phyloP scores from a whole-genome alignment of 2,113 vertebrate species.

The Lepus americanus region DNA sequence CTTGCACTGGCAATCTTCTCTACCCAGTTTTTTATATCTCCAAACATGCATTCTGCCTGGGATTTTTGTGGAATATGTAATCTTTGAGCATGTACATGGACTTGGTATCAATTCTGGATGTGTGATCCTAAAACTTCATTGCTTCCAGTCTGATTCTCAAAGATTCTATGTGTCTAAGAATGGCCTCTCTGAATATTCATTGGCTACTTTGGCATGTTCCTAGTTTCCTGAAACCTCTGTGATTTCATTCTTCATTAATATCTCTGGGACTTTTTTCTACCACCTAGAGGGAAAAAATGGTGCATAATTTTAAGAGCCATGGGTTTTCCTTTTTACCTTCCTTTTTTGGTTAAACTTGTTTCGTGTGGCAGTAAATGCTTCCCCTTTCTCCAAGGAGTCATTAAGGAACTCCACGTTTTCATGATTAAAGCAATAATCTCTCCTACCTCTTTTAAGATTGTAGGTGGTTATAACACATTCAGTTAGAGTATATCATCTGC shows the following conservation, averaged over 20 bases:
- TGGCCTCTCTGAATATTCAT: slow-evolving; percentile 38
- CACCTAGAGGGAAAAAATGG: neutral
- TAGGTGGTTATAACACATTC: slow-evolving; percentile 8
- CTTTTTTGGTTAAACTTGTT: slow-evolving; percentile 59
- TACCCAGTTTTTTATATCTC: neutral
- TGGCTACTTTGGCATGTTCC: neutral
- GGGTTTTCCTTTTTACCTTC: neutral
- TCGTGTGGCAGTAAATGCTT: neutral
- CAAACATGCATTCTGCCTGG: neutral
- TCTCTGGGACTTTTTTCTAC: neutral
- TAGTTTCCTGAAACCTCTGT: slow-evolving; percentile 31
- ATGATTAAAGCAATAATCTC: slow-evolving; percentile 51
- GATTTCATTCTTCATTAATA: slow-evolving; percentile 50
- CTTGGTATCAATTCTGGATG: neutral
- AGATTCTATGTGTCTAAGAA: neutral
- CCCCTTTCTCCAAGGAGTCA: slow-evolving; percentile 35
- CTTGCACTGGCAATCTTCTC: neutral
- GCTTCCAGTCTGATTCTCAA: neutral
- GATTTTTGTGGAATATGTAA: neutral
- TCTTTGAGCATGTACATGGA: neutral
- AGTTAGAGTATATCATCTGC: neutral
- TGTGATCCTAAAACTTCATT: neutral
- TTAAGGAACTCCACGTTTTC: neutral
- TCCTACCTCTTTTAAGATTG: neutral
- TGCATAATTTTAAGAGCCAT: slow-evolving; percentile 18